phyloP scores from a whole-genome alignment of 1,140 invertebrate genomes.

The Argopecten irradians region DNA sequence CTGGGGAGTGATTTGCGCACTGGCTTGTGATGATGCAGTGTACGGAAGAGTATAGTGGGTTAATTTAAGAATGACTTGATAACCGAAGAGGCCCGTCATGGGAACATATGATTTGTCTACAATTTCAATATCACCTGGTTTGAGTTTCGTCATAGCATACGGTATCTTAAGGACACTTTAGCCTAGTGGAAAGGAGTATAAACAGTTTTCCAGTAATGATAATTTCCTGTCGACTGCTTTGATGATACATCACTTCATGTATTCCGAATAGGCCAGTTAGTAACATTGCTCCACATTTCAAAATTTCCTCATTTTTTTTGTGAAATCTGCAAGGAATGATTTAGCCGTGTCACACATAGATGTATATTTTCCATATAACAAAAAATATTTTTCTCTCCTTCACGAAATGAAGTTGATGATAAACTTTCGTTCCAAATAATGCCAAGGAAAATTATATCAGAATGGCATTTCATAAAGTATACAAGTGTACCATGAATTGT shows the following conservation, averaged over 20 bases:
- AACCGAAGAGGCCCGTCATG: neutral
- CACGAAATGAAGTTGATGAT: too few species aligned
- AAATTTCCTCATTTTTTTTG: too few species aligned
- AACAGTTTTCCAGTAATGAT: neutral
- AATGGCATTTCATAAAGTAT: too few species aligned
- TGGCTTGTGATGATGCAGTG: neutral
- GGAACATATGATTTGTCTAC: neutral
- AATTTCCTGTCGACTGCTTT: neutral
- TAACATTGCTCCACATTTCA: too few species aligned
- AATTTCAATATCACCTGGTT: neutral
- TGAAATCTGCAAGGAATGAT: too few species aligned
- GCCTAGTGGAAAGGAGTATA: neutral
- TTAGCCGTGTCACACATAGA: too few species aligned
- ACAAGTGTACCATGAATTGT: too few species aligned
- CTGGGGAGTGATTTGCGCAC: slow-evolving; percentile 4
- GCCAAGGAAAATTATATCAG: too few species aligned
- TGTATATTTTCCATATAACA: too few species aligned
- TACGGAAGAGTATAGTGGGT: neutral
- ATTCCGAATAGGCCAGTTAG: too few species aligned
- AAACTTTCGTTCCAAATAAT: too few species aligned
- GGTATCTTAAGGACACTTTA: neutral
- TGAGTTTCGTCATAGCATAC: neutral
- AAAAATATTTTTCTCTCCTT: too few species aligned
- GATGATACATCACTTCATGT: neutral
- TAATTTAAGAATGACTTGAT: neutral